A percentile compares a stretch with the other conserved stretches of the same genome.
Evolutionary conservation across 1,140 invertebrate genomes (phyloP).

Genomic region (Bombus superbus): DNA sequence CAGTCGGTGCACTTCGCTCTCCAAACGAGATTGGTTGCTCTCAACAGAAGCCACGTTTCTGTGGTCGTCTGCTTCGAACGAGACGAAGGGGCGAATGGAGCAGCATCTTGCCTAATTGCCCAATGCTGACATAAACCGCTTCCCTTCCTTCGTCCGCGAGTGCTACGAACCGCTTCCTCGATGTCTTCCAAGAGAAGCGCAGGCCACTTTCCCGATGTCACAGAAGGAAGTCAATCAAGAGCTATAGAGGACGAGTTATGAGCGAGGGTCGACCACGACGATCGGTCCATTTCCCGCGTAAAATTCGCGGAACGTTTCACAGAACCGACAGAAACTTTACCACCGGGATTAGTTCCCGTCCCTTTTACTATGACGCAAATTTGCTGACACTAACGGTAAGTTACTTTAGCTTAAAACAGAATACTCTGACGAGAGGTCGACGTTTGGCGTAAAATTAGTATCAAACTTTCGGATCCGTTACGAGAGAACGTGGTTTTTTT

Average conservation of each 20-base stretch:
- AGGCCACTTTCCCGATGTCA: constrained; percentile 18
- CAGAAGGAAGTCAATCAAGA: constrained; percentile 26
- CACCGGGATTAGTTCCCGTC: not conserved
- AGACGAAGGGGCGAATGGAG: constrained; percentile 29
- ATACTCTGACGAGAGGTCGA: no score
- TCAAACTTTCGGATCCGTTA: not conserved
- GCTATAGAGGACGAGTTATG: constrained; percentile 11
- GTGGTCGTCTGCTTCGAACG: constrained; percentile 23
- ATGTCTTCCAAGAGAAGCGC: not conserved
- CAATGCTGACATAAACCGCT: constrained; percentile 46
- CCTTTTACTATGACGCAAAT: not conserved
- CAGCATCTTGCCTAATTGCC: constrained; percentile 42
- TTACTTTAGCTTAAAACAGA: not conserved
- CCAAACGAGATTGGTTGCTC: constrained; percentile 44
- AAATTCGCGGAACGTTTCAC: not conserved
- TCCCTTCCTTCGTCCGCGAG: not conserved
- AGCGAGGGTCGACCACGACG: not conserved
- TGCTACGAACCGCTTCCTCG: constrained; percentile 25
- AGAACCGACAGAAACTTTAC: not conserved
- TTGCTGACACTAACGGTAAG: not conserved
- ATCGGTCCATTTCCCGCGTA: not conserved
- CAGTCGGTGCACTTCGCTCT: constrained; percentile 12
- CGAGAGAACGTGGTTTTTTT: no score
- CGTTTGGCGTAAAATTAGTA: not conserved
- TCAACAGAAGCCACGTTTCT: constrained; percentile 48